phyloP scores from a whole-genome alignment of 2,797 vertebrate species.

The Loris lydekkerianus region DNA sequence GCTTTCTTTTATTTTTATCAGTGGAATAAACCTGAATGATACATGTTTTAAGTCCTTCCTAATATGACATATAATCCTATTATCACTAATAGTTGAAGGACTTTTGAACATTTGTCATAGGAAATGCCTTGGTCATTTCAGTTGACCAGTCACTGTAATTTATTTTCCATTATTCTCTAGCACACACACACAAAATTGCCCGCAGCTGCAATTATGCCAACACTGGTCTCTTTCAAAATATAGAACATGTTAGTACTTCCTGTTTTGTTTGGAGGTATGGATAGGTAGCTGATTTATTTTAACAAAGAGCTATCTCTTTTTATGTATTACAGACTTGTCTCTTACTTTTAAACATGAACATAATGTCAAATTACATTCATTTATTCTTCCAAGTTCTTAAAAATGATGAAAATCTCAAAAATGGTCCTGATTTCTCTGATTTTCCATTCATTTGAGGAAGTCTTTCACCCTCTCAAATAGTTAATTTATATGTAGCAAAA shows the following conservation, averaged over 20 bases:
- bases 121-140: slow-evolving; percentile 59
- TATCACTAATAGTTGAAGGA: slow-evolving; percentile 48
- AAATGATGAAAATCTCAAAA: slow-evolving; percentile 19
- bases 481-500: background rate
- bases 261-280: background rate
- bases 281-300: slow-evolving; percentile 42
- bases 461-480: background rate
- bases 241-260: slow-evolving; percentile 37
- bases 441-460: slow-evolving; percentile 42
- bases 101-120: slow-evolving; percentile 63
- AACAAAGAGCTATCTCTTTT: background rate
- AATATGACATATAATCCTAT: slow-evolving; percentile 46
- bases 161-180: slow-evolving; percentile 24
- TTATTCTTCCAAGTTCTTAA: slow-evolving; percentile 42
- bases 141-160: slow-evolving; percentile 57
- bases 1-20: slow-evolving; percentile 56
- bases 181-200: background rate
- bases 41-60: slow-evolving; percentile 38
- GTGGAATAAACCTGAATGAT: slow-evolving; percentile 44
- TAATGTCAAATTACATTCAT: slow-evolving; percentile 55
- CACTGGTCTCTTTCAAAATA: background rate
- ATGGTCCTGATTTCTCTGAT: background rate
- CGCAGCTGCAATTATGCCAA: slow-evolving; percentile 3
- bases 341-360: slow-evolving; percentile 20
- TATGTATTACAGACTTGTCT: slow-evolving; percentile 2